A percentile compares a stretch with the other conserved stretches of the same genome.
These are phyloP conservation scores for Tokudaia tokunoshimensis DNA, from an alignment of 2,797 vertebrate species.

Conservation along the genomic window DNA sequence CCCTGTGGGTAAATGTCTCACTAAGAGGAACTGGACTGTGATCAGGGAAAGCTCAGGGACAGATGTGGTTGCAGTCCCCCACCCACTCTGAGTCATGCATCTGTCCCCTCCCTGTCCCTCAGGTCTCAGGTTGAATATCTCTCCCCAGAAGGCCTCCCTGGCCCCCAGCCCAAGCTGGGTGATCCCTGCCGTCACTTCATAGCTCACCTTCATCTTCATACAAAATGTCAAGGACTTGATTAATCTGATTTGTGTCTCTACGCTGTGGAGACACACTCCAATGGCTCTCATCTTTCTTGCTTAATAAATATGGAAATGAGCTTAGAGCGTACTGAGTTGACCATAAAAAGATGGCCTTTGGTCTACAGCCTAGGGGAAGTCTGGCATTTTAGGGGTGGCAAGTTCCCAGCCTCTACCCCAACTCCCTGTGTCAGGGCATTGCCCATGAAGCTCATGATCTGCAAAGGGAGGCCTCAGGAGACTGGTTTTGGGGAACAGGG, in stretches of 20 bases:
- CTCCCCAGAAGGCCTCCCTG: neutral
- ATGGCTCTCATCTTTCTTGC: neutral
- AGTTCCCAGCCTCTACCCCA: neutral
- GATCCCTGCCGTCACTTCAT: neutral
- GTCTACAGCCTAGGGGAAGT: neutral
- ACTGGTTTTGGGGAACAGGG: neutral
- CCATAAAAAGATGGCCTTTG: neutral
- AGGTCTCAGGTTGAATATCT: neutral
- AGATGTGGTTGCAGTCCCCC: neutral
- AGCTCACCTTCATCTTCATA: neutral
- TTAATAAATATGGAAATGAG: neutral
- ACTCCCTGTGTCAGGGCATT: neutral
- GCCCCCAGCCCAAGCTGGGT: neutral
- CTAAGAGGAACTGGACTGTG: neutral
- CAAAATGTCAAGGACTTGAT: neutral
- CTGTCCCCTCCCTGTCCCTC: neutral
- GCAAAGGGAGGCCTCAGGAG: neutral
- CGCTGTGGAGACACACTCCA: neutral
- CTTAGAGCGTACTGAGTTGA: neutral
- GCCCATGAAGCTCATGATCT: neutral
- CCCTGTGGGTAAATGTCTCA: neutral
- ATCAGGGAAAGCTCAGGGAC: neutral
- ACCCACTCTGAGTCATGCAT: neutral
- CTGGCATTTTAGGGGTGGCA: neutral
- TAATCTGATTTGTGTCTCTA: neutral